Evolutionary conservation across 2,888 invertebrate species (phyloP).

Genomic region (Parapristionchus giblindavisi): DNA sequence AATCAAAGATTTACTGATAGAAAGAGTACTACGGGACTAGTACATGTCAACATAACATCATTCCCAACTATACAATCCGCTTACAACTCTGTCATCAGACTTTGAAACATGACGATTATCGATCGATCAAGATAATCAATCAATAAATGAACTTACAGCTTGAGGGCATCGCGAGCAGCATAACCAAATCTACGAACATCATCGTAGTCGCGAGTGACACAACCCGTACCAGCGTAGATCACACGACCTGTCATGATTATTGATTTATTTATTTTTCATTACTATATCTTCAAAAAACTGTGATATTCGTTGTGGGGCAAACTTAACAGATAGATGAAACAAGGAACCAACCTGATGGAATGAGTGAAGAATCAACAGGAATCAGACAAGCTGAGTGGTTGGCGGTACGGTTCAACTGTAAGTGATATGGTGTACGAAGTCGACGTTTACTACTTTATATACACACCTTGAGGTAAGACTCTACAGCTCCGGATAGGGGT

Average conservation of each 20-base stretch:
- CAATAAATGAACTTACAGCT: conserved; percentile 48
- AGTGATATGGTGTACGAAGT: neutral
- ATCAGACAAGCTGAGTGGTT: conserved; percentile 29
- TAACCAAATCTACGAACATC: conserved; percentile 63
- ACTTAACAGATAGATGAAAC: neutral
- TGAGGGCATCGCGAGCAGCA: conserved; percentile 61
- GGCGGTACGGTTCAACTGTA: conserved; percentile 33
- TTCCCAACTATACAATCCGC: too few relatives aligned
- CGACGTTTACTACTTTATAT: neutral
- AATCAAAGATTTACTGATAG: too few relatives aligned
- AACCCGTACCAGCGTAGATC: conserved; percentile 70
- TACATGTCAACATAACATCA: too few relatives aligned
- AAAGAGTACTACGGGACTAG: too few relatives aligned
- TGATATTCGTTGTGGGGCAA: too few relatives aligned
- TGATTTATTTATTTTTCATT: too few relatives aligned
- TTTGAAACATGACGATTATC: too few relatives aligned
- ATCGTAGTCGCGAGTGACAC: conserved; percentile 78
- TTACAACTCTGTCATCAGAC: too few relatives aligned
- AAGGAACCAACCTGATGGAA: conserved; percentile 23
- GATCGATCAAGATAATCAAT: too few relatives aligned
- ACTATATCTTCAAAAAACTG: too few relatives aligned
- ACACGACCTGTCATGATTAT: conserved; percentile 32
- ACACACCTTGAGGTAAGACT: conserved; percentile 28
- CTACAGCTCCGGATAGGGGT: conserved; percentile 1
- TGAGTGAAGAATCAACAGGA: conserved; percentile 30